Percentiles rank a stretch among this genome's conserved stretches.
Conservation (phyloP, 2,888 invertebrate species). For the Tetanocera ferruginea region DNA sequence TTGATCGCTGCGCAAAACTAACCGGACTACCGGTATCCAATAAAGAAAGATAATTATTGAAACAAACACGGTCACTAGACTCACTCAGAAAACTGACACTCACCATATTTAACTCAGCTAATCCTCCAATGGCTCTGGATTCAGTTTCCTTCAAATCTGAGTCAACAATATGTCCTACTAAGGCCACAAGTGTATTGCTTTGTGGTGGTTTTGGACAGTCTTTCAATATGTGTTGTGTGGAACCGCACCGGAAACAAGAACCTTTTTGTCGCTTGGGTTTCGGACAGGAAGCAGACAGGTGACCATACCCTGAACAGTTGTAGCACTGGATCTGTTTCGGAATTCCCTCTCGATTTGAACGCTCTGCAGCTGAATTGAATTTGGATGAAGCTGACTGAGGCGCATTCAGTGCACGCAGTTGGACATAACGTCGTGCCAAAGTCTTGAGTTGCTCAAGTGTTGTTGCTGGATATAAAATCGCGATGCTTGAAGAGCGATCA, state of each 20-base stretch:
- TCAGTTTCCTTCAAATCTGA: not conserved
- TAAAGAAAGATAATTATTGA: too few species aligned
- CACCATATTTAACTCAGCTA: not conserved
- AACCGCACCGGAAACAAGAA: conserved; percentile 37
- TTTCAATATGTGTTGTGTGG: conserved; percentile 26
- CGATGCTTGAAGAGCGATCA: conserved; percentile 1
- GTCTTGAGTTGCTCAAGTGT: not conserved
- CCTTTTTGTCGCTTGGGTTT: conserved; percentile 22
- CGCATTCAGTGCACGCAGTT: not conserved
- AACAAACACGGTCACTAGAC: too few species aligned
- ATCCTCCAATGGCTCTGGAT: not conserved
- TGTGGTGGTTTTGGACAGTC: conserved; percentile 16
- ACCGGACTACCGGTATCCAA: too few species aligned
- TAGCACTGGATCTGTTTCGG: not conserved
- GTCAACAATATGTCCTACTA: not conserved
- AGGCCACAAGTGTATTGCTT: not conserved
- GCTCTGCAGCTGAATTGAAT: not conserved
- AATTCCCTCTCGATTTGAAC: not conserved
- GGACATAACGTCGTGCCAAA: conserved; percentile 5
- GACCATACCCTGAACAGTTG: conserved; percentile 31
- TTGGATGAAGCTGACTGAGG: not conserved
- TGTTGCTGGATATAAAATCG: conserved; percentile 3
- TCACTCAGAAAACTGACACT: conserved; percentile 4
- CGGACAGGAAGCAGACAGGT: conserved; percentile 14
- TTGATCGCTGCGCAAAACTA: too few species aligned